Base-by-base conservation (phyloP, 2,888 invertebrate genomes). In the Gastrophysa polygoni region DNA sequence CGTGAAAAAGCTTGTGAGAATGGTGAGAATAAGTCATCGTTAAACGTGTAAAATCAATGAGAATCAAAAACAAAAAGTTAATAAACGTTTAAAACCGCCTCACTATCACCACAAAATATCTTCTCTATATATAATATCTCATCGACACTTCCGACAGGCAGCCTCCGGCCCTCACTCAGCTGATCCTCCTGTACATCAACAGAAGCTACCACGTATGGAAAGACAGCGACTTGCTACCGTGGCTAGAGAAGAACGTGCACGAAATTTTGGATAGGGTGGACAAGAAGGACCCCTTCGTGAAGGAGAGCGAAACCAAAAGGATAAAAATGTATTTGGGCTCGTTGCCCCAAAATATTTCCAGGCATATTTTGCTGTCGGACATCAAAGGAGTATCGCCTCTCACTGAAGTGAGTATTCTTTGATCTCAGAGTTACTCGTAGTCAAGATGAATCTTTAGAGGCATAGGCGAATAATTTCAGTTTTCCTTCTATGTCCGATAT, bases 151-250 rank as follows among this genome's bases (percentile, higher is more conserved):
- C 17, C 78, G 78, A 75, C 75, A 87, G 87, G 67, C 88, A 89
- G 81, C 82, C 87, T 10, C 82, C 85, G 28, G 86, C 91, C 7
- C 79, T 95, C 60, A 85, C 86, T 66, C 89, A 92, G 73, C 79
- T 95, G 52, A 85, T 90, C 64, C 84, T 85, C 38, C 82, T 95
- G 66, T 95, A 93, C 76, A 85, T 92, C 14, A 87, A 87, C 58
- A 86, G 93, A 50, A 88, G 87, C 69, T 88, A 87, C 76, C 87
- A 90, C 56, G 83, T 93, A 51, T 95, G 95, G 94, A 91, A 92
- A 75, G 90, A 91, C 70, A 82, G 86, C 16, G 88, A 88, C 64
- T 84, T 91, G 52, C 76, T 94, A 54, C 83, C 85, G 0, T 95
- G 93, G 92, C 78, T 95, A 61, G 93, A 93, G 76, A 83, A 82